Base-by-base conservation (phyloP, 2,888 invertebrate species). In the Drosophila mimetica region DNA sequence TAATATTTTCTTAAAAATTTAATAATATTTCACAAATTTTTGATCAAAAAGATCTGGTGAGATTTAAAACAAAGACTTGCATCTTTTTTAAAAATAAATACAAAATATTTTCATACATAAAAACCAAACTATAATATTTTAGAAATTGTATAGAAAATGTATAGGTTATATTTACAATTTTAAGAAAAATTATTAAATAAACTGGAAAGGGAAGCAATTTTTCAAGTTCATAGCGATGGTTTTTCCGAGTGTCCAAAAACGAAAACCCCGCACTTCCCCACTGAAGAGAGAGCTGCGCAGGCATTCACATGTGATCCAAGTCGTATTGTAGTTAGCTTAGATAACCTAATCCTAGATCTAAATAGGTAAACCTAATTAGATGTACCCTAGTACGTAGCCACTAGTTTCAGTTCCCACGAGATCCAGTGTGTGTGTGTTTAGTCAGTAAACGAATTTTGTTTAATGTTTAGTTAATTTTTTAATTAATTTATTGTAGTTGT, bases 301-400 rank as follows among this genome's bases (percentile, higher is more conserved):
- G 71, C 76, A 82, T 78, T 78, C 85, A 87, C 79, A 90, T 90
- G 89, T 90, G 90, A 90, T 90, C 88, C 90, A 89, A 89, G 89
- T 89, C 89, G 89, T 89, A 89, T 86, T 89, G 78, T 89, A 88
- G 86, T 75, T 89, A 89, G 79, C 67, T 61, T 86, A 86, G 81
- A 69, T 70, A 61, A 61, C 60, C 44, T 44, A 44, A 44, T 16
- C 44, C 60, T 61, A 61, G 57, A 57, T 84, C 60, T 61, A 61
- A 46, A 57, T 84, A 84, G 75, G 16, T 28, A 28, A 44, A 28
- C 79, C 83, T 82, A 78, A 53, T 78, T 82, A 67, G 48, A 67
- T 55, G 71, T 66, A 69, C 66, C 58, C 51, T 69, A 60, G 54
- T 22, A 51, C 16, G 16, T 54, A 66, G 64, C 42, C 47, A 37